Evolutionary conservation across 2,797 vertebrate genomes (phyloP).

Genomic region (Okamejei kenojei): DNA sequence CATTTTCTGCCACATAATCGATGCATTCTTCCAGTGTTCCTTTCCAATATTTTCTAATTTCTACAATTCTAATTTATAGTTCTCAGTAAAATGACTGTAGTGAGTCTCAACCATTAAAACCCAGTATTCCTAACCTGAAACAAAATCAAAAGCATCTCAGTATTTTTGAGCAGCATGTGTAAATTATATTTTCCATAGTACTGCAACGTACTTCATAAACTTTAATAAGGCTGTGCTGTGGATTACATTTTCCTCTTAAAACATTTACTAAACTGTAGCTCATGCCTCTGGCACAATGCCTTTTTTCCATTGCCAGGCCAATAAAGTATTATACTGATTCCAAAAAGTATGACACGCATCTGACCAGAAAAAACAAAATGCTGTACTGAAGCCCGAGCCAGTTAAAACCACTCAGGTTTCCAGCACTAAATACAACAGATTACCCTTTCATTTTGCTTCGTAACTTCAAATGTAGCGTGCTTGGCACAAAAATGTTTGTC

Average conservation of each 20-base stretch:
- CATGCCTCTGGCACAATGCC: conserved; percentile 40
- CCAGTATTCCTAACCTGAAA: background rate
- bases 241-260: conserved; percentile 29
- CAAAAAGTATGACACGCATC: conserved; percentile 34
- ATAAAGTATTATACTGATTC: conserved; percentile 44
- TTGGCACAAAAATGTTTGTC: conserved; percentile 41
- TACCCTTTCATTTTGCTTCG: conserved; percentile 42
- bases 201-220: background rate
- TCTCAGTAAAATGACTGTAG: background rate
- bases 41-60: conserved; percentile 2
- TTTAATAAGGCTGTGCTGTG: conserved; percentile 24
- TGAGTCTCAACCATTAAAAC: background rate
- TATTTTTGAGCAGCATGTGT: background rate
- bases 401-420: conserved; percentile 46
- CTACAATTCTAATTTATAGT: background rate
- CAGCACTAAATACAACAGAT: conserved; percentile 44
- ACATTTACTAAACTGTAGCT: conserved; percentile 31
- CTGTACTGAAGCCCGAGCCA: conserved; percentile 39
- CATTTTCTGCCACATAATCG: conserved; percentile 1
- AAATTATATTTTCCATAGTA: conserved; percentile 25
- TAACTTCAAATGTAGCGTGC: conserved; percentile 46
- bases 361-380: conserved; percentile 40
- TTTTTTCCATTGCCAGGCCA: conserved; percentile 43
- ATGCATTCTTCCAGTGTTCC: background rate
- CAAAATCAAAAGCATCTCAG: conserved; percentile 1